phyloP scores from a whole-genome alignment of 2,797 vertebrate species.

The Spinus pinus region DNA sequence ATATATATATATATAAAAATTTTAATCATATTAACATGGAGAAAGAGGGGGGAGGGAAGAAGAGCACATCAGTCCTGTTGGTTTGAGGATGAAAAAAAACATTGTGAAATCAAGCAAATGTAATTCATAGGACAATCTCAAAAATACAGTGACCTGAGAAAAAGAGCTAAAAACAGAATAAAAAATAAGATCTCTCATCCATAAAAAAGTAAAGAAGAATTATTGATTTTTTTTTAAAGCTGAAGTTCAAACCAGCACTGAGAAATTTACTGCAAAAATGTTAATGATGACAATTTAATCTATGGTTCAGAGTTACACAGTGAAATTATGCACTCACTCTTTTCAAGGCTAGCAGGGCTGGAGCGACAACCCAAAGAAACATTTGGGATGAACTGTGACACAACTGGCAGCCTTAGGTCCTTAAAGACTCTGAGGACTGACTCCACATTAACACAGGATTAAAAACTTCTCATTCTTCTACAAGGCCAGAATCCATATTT shows the following conservation, averaged over 20 bases:
- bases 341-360: not conserved
- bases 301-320: not conserved
- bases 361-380: not conserved
- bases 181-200: not conserved
- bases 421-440: not conserved
- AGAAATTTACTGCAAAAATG: constrained; percentile 18
- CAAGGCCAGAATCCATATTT: not conserved
- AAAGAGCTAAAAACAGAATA: not conserved
- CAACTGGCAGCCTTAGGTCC: not conserved
- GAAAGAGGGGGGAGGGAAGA: not conserved
- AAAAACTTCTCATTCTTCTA: not conserved
- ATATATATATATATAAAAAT: not conserved
- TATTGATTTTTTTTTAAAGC: not conserved
- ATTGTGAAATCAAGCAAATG: not conserved
- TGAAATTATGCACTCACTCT: not conserved
- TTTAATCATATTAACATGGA: not conserved
- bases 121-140: not conserved
- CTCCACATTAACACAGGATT: not conserved
- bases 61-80: not conserved
- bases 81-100: not conserved
- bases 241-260: constrained; percentile 15
- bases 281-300: constrained; percentile 18
- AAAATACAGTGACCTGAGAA: not conserved
- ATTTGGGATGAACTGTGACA: not conserved
- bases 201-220: not conserved